Evolutionary conservation across 2,797 vertebrate species (phyloP).

Genomic region (Thripadectes ignobilis): DNA sequence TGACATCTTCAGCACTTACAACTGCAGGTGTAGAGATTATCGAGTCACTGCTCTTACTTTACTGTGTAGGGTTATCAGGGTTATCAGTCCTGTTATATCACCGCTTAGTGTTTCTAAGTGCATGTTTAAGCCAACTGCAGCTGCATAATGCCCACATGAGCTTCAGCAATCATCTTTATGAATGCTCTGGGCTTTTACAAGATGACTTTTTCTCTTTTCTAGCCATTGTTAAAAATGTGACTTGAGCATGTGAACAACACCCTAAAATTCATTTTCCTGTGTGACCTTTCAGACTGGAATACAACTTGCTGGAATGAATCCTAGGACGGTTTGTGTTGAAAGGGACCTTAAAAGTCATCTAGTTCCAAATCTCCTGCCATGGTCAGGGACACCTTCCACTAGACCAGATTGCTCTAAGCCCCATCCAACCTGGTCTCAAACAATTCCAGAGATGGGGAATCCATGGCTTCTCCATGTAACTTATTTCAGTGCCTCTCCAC

Average conservation of each 20-base stretch:
- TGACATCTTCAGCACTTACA: not conserved
- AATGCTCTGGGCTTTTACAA: not conserved
- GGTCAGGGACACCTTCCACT: not conserved
- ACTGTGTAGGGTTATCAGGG: not conserved
- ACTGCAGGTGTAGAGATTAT: not conserved
- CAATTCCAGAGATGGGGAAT: not conserved
- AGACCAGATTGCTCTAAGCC: not conserved
- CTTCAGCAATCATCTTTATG: not conserved
- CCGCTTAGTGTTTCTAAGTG: not conserved
- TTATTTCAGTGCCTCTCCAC: not conserved
- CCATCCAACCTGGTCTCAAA: not conserved
- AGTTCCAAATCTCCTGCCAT: not conserved
- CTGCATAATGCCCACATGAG: not conserved
- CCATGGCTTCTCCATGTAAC: not conserved
- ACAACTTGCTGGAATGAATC: not conserved
- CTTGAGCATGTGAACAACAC: not conserved
- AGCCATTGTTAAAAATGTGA: not conserved
- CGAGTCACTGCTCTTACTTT: not conserved
- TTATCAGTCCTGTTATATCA: slow-evolving; percentile 3
- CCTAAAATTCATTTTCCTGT: not conserved
- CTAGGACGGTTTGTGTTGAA: not conserved
- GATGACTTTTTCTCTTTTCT: not conserved
- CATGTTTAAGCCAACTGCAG: not conserved
- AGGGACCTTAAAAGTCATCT: not conserved
- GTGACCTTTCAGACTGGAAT: not conserved